Percentiles rank a stretch among this genome's conserved stretches.
phyloP scores from a whole-genome alignment of 2,888 invertebrate genomes.

The Tetragonisca angustula region DNA sequence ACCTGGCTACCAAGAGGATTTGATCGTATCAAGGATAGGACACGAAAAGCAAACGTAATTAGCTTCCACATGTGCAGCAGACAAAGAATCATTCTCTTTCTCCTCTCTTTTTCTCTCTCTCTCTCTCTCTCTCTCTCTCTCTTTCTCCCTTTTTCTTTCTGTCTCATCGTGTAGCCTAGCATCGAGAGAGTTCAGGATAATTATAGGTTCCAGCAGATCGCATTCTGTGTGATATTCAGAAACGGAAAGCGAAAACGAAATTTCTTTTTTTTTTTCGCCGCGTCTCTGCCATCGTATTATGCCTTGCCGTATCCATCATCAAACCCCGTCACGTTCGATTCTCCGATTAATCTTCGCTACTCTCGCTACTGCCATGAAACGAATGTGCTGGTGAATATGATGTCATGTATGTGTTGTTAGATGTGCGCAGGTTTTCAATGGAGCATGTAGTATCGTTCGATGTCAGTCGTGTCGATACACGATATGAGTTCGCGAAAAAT shows the following conservation, averaged over 20 bases:
- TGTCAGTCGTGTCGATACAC: constrained; percentile 56
- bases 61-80: not conserved
- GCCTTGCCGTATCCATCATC: constrained; percentile 60
- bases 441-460: constrained; percentile 74
- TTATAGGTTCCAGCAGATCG: constrained; percentile 81
- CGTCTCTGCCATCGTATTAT: constrained; percentile 34
- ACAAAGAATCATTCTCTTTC: not conserved
- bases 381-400: constrained; percentile 66
- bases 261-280: constrained; percentile 21
- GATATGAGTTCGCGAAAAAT: constrained; percentile 27
- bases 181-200: constrained; percentile 38
- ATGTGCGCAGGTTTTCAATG: constrained; percentile 69
- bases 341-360: constrained; percentile 59
- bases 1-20: not conserved
- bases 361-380: constrained; percentile 66
- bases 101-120: no score
- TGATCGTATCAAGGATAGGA: not conserved
- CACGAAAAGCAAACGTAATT: constrained; percentile 2
- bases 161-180: not conserved
- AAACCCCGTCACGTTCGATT: constrained; percentile 56
- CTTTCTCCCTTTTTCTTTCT: not conserved
- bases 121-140: no score
- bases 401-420: constrained; percentile 68
- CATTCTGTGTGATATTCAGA: constrained; percentile 57
- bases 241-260: constrained; percentile 12